Evolutionary conservation across 1,140 invertebrate genomes (phyloP).

Genomic region (Delia radicum): DNA sequence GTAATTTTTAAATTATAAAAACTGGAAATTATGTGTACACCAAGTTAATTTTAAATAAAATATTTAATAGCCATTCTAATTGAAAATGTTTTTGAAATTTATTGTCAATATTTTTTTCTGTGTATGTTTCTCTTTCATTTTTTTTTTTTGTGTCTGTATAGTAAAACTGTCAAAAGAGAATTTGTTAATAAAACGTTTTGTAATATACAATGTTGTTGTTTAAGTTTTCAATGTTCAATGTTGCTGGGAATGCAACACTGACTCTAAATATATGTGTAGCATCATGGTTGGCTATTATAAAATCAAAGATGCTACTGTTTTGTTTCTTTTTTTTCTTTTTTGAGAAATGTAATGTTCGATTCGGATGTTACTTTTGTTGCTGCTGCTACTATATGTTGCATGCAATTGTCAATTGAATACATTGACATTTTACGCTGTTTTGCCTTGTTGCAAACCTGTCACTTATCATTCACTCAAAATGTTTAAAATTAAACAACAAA

Average conservation of each 20-base stretch:
- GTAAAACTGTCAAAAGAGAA: slow-evolving; percentile 21
- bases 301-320: no score
- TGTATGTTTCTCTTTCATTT: background rate
- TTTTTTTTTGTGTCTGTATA: background rate
- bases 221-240: background rate
- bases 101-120: background rate
- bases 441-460: slow-evolving; percentile 19
- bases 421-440: slow-evolving; percentile 24
- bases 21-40: no score
- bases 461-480: slow-evolving; percentile 23
- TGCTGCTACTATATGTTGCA: slow-evolving; percentile 4
- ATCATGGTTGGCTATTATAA: background rate
- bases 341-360: background rate
- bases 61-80: background rate
- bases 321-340: no score
- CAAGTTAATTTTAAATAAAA: no score
- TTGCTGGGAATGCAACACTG: background rate
- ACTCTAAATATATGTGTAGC: background rate
- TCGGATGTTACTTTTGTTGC: background rate
- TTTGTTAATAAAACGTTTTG: slow-evolving; percentile 23
- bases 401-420: slow-evolving; percentile 19
- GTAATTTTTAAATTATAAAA: no score
- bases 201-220: background rate
- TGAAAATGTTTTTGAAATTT: background rate
- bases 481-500: background rate